Percentiles rank a stretch among this genome's conserved stretches.
These are phyloP conservation scores for Anoplopoma fimbria DNA, from an alignment of 2,113 vertebrate species.

Conservation along the genomic window DNA sequence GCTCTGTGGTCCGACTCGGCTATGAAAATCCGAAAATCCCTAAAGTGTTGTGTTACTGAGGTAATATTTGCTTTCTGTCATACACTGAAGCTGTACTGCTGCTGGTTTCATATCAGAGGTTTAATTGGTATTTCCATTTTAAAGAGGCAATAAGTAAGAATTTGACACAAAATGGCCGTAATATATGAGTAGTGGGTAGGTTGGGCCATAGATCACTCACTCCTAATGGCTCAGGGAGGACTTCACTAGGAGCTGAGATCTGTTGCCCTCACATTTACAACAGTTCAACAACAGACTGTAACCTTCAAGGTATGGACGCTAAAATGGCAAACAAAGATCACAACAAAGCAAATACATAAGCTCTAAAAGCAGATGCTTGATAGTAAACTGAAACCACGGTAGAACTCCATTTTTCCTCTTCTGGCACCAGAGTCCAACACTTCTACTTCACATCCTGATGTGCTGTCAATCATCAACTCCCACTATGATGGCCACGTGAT, in stretches of 20 bases:
- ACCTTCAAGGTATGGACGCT: neutral
- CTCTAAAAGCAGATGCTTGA: neutral
- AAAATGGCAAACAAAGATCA: neutral
- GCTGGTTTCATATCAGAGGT: conserved; percentile 41
- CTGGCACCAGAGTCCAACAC: conserved; percentile 1
- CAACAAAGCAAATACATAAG: neutral
- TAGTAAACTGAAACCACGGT: neutral
- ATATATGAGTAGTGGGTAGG: conserved; percentile 14
- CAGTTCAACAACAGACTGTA: neutral
- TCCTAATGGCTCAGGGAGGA: neutral
- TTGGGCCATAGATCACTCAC: conserved; percentile 15
- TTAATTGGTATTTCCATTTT: conserved; percentile 55
- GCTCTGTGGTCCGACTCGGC: neutral
- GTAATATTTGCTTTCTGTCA: conserved; percentile 40
- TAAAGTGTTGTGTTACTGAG: conserved; percentile 33
- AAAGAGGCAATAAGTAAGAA: conserved; percentile 12
- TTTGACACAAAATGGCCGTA: conserved; percentile 24
- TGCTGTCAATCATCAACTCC: neutral
- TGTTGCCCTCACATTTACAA: neutral
- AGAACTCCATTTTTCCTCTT: neutral
- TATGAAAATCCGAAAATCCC: conserved; percentile 33
- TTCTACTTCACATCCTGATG: neutral
- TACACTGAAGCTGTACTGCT: conserved; percentile 8
- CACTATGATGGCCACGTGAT: neutral
- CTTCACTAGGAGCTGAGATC: neutral